Base-by-base conservation (phyloP, 2,888 invertebrate species). In the Aphelenchoides bicaudatus region DNA sequence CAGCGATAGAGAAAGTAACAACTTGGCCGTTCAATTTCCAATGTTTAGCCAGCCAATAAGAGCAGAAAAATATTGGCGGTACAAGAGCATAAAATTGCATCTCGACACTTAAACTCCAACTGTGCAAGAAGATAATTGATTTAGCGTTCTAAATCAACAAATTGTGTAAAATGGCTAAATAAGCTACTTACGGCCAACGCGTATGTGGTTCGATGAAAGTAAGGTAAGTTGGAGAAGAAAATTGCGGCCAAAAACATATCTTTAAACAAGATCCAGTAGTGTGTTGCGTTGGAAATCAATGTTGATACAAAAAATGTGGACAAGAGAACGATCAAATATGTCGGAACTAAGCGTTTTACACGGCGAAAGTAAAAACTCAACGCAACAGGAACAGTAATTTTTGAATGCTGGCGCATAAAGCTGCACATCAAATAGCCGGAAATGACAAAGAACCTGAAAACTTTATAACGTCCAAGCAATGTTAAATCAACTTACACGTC, bases 381-480 rank as follows among this genome's bases (percentile, higher is more conserved):
- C 13, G 48, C 34, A 5, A 16, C 5, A n/a, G 13, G 6, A n/a
- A 51, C 10, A 23, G 10, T 19, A 4, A 38, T 49, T 5, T 4
- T 8, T 5, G n/a, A 6, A 4, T 8, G 5, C 6, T 48, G 34
- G 10, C 5, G 5, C 51, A 38, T 6, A 13, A 51, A 51, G 16
- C 16, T 13, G 48, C 46, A 19, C 51, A 51, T 51, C 48, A 51
- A 47, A 25, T 48, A 51, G 34, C 51, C 51, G 25, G 51, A 51
- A 5, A 51, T 5, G 6, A 51, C 51, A 16, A 51, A 51, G 51
- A 51, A 51, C 4, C 51, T 51, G 25, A 10, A 51, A 49, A 16
- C 27, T 6, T 34, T n/a, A 34, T 34, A 10, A 10, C 10, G 37
- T n/a, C 37, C 10, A 10, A 10, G 10, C 37, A 10, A 10, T 34